A percentile compares a stretch with the other conserved stretches of the same genome.
phyloP scores from a whole-genome alignment of 1,140 invertebrate species.

The Bombus turneri region DNA sequence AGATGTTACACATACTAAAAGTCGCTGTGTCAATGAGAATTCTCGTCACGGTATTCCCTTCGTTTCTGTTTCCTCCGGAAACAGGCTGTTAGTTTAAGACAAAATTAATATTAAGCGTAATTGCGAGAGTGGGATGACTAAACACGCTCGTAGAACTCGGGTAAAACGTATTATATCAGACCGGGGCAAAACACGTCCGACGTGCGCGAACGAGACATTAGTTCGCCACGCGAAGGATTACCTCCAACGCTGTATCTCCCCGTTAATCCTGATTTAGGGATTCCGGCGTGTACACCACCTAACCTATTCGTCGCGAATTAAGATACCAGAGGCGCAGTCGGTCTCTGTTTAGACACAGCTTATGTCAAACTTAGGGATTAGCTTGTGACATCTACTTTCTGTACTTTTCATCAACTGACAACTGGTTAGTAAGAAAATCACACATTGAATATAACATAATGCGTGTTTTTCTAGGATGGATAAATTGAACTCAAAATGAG shows the following conservation, averaged over 20 bases:
- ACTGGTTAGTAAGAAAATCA: background rate
- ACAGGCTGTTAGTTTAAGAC: constrained; percentile 11
- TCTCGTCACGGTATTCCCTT: background rate
- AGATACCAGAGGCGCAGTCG: background rate
- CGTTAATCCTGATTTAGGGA: constrained; percentile 77
- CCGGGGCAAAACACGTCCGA: constrained; percentile 50
- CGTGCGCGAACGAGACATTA: constrained; percentile 71
- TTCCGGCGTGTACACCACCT: constrained; percentile 34
- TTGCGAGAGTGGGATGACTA: constrained; percentile 32
- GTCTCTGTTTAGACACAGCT: background rate
- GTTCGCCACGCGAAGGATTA: constrained; percentile 73
- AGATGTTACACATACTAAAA: background rate
- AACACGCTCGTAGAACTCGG: constrained; percentile 40
- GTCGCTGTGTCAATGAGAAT: constrained; percentile 15
- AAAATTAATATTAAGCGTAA: constrained; percentile 61
- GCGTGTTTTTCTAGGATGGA: too few species aligned
- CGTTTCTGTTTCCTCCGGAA: background rate
- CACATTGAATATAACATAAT: background rate
- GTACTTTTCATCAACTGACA: background rate
- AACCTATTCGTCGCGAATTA: constrained; percentile 49
- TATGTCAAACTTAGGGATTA: constrained; percentile 24
- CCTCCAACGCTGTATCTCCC: constrained; percentile 62
- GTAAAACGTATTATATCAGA: constrained; percentile 53
- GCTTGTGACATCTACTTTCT: background rate
- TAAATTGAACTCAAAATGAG: too few species aligned